A percentile compares a stretch with the other conserved stretches of the same genome.
These are phyloP conservation scores for Neodiprion fabricii DNA, from an alignment of 1,140 invertebrate species.

Conservation along the genomic window DNA sequence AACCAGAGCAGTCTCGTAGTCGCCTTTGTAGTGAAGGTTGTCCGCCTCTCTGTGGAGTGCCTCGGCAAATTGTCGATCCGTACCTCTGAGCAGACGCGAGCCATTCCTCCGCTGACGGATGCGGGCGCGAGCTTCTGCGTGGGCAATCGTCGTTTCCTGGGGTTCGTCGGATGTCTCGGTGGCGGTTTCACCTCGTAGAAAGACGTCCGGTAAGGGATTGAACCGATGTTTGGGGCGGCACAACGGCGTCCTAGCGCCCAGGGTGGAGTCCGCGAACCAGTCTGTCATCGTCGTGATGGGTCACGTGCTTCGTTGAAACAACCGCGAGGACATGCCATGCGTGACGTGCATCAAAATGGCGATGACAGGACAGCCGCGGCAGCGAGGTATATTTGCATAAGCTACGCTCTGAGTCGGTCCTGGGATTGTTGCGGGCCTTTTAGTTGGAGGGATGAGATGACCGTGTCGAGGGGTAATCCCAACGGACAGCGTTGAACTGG, in stretches of 20 bases:
- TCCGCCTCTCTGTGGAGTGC: constrained; percentile 46
- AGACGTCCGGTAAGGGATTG: neutral
- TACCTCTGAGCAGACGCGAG: constrained; percentile 10
- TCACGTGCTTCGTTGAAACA: too few relatives aligned
- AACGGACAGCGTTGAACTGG: too few relatives aligned
- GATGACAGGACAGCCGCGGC: too few relatives aligned
- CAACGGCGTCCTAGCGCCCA: neutral
- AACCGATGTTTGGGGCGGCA: neutral
- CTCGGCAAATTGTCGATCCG: constrained; percentile 33
- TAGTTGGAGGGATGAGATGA: too few relatives aligned
- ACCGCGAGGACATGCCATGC: too few relatives aligned
- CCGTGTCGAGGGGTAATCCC: too few relatives aligned
- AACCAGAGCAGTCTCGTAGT: constrained; percentile 51
- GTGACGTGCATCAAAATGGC: too few relatives aligned
- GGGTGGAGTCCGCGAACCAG: neutral
- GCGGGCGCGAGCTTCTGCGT: constrained; percentile 18
- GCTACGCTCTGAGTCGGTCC: too few relatives aligned
- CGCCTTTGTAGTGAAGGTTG: constrained; percentile 39
- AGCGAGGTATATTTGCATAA: neutral
- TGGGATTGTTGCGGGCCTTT: too few relatives aligned
- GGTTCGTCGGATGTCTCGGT: constrained; percentile 14
- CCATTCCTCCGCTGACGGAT: neutral
- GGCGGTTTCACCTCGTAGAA: neutral
- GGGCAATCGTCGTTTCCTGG: constrained; percentile 12
- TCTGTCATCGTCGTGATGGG: neutral